phyloP scores from a whole-genome alignment of 2,113 vertebrate genomes.

The Pholis gunnellus region DNA sequence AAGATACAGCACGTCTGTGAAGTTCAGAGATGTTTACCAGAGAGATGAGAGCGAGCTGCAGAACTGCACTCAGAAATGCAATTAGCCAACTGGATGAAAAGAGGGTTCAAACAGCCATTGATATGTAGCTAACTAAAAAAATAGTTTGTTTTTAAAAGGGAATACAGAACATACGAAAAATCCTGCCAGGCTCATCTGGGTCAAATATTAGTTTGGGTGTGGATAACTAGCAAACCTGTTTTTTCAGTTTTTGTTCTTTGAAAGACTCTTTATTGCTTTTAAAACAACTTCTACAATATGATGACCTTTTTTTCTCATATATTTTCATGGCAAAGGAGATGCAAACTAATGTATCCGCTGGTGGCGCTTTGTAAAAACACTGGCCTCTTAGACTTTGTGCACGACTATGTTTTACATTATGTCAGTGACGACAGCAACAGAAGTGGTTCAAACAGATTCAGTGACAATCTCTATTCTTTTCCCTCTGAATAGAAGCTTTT shows the following conservation, averaged over 20 bases:
- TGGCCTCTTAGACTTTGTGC: not conserved
- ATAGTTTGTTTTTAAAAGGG: conserved; percentile 5
- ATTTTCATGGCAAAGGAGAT: conserved; percentile 43
- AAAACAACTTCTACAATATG: not conserved
- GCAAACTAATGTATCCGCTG: conserved; percentile 15
- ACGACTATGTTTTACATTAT: not conserved
- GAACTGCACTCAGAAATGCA: not conserved
- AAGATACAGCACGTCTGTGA: conserved; percentile 24
- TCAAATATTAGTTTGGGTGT: conserved; percentile 55
- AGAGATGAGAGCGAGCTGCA: conserved; percentile 21
- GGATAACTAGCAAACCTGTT: conserved; percentile 5
- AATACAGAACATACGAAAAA: conserved; percentile 9
- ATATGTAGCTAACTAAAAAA: not conserved
- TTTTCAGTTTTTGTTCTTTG: not conserved
- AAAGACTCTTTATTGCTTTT: not conserved
- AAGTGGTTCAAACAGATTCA: conserved; percentile 50
- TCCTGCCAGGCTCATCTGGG: conserved; percentile 10
- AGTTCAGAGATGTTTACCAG: conserved; percentile 49
- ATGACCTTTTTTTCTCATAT: not conserved
- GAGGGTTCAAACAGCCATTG: not conserved
- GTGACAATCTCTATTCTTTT: not conserved
- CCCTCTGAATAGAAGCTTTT: conserved; percentile 8
- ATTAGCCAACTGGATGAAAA: conserved; percentile 29
- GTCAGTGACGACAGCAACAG: not conserved
- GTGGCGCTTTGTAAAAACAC: not conserved